Conservation (phyloP, 2,113 vertebrate genomes). For the Pomatorhinus ruficollis region DNA sequence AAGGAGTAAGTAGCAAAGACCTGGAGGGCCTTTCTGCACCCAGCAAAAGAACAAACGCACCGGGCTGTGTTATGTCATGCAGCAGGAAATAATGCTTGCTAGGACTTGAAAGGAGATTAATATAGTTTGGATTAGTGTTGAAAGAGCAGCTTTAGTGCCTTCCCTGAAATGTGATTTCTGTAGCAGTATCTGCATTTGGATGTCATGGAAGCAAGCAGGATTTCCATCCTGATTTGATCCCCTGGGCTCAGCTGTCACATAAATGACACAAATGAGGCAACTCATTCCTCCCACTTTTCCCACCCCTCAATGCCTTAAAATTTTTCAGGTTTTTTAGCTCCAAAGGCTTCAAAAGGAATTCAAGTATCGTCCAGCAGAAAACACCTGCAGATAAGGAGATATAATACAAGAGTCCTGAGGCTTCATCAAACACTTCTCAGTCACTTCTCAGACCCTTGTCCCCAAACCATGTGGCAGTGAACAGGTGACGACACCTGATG, state of each 20-base stretch:
- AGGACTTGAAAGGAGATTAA: neutral
- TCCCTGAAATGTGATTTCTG: neutral
- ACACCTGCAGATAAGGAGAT: neutral
- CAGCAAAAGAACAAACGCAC: fast-evolving
- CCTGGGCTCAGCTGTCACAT: neutral
- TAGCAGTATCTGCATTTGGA: neutral
- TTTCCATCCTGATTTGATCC: neutral
- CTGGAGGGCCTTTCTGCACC: neutral
- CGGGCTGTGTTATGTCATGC: neutral
- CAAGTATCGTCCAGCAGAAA: neutral
- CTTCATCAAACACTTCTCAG: neutral
- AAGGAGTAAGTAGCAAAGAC: neutral
- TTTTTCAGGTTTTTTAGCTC: neutral
- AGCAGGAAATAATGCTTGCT: constrained; percentile 49
- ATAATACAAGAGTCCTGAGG: neutral
- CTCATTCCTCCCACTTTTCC: neutral
- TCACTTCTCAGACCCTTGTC: neutral
- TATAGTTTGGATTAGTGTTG: neutral
- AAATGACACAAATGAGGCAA: neutral
- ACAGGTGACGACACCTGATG: neutral
- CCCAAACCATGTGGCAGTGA: neutral
- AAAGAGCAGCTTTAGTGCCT: neutral
- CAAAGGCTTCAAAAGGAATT: neutral
- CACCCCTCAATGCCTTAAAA: fast-evolving
- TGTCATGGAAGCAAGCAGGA: neutral